Evolutionary conservation across 2,113 vertebrate genomes (phyloP).

Genomic region (Pampusana beccarii): DNA sequence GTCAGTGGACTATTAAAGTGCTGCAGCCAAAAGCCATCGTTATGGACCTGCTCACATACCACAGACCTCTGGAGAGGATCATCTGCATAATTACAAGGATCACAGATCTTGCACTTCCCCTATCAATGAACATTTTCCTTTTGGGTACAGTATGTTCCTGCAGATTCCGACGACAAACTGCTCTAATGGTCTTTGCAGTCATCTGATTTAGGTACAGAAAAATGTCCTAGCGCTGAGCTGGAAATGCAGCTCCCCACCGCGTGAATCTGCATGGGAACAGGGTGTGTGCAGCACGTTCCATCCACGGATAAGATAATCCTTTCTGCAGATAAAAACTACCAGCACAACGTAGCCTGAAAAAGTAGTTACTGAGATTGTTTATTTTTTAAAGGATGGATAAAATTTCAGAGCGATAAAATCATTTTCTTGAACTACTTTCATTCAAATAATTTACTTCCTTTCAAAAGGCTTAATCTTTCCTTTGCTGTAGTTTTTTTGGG

Average conservation of each 20-base stretch:
- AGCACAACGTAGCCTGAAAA: not conserved
- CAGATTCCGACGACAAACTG: conserved; percentile 30
- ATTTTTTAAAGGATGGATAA: not conserved
- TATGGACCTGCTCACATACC: conserved; percentile 15
- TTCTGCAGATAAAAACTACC: conserved; percentile 52
- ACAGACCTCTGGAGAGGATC: conserved; percentile 24
- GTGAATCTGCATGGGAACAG: conserved; percentile 52
- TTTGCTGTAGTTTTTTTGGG: not conserved
- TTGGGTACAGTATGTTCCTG: conserved; percentile 23
- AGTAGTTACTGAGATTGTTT: not conserved
- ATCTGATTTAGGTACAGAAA: conserved; percentile 38
- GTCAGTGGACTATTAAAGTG: not conserved
- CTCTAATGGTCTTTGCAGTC: conserved; percentile 55
- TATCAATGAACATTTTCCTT: conserved; percentile 42
- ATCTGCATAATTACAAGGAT: conserved; percentile 34
- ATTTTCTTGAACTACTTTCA: conserved; percentile 15
- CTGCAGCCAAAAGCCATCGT: not conserved
- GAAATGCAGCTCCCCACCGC: not conserved
- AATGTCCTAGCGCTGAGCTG: not conserved
- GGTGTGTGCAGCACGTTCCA: conserved; percentile 53
- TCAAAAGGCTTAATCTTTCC: not conserved
- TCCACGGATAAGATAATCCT: conserved; percentile 26
- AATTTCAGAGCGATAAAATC: conserved; percentile 2
- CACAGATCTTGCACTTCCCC: conserved; percentile 10
- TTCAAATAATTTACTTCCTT: conserved; percentile 11